Evolutionary conservation across 2,797 vertebrate genomes (phyloP).

Genomic region (Lepilemur septentrionalis): DNA sequence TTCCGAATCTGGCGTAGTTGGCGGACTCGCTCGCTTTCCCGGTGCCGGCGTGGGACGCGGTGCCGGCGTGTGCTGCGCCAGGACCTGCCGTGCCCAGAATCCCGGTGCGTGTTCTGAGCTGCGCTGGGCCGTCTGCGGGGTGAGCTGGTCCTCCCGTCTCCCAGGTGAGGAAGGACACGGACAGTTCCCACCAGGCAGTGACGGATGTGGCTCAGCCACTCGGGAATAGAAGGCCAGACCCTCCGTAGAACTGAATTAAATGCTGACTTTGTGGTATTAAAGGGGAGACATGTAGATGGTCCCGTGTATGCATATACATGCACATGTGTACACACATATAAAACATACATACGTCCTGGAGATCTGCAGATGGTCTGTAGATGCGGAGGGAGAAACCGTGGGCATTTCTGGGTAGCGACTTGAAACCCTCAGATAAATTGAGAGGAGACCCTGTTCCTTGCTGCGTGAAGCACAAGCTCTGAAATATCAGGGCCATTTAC

Average conservation of each 20-base stretch:
- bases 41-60: background rate
- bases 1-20: rapidly evolving
- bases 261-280: background rate
- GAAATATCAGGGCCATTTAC: background rate
- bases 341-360: background rate
- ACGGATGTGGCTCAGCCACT: background rate
- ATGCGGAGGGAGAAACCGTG: rapidly evolving
- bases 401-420: background rate
- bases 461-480: background rate
- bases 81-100: background rate
- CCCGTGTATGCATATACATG: background rate
- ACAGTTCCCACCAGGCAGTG: background rate
- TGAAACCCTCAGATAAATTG: background rate
- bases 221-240: background rate
- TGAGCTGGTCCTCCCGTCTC: rapidly evolving
- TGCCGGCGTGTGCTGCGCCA: rapidly evolving
- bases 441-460: background rate
- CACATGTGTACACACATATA: background rate
- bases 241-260: no score
- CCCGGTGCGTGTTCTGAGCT: no score
- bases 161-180: background rate
- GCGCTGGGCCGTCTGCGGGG: no score
- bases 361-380: background rate
- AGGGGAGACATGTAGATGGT: background rate
- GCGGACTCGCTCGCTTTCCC: background rate